Base-by-base conservation (phyloP, 2,113 vertebrate species). In the Rhagologus leucostigma region DNA sequence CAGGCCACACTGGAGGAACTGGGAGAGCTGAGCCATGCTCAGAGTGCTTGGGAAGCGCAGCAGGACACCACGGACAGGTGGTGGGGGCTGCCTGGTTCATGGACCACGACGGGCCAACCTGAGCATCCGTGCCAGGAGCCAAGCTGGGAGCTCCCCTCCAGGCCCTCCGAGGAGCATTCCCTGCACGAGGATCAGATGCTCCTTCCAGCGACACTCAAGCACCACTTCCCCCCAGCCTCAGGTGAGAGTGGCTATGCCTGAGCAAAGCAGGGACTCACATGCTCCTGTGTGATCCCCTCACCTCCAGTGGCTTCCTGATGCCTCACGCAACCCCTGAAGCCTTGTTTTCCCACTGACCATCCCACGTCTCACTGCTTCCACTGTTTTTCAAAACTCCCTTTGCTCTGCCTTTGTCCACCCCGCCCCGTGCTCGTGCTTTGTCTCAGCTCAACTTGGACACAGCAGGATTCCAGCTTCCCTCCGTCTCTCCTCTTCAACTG, bases 71-170 rank as follows among this genome's bases (percentile, higher is more conserved):
- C 1, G 3, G 22, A 4, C 8, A 1, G 5, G 1, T 2, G 30
- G 17, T 0, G 6, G 33, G 52, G 17, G 56, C 60, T 90, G 62
- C 39, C n/a, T 11, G 19, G 21, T 35, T 60, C 50, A 23, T 6
- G 3, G 50, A 26, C 23, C 41, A 52, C 0, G 0, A 16, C 0
- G 0, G n/a, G 26, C 32, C 26, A 81, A 5, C 16, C 37, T 23
- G 16, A 62, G 35, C 41, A 29, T 2, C 79, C 0, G 0, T 26
- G n/a, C 41, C 70, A 18, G 20, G 56, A 30, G 57, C 55, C 24
- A 13, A 33, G 27, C 39, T 63, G 65, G 59, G 42, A 80, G 13
- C 4, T 75, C 55, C 23, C 2, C 63, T 77, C n/a, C 37, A 12
- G 57, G 24, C 30, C 44, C 46, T 30, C 47, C 19, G 84, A 84